Conservation (phyloP, 2,797 vertebrate species). For the Carcharodon carcharias region DNA sequence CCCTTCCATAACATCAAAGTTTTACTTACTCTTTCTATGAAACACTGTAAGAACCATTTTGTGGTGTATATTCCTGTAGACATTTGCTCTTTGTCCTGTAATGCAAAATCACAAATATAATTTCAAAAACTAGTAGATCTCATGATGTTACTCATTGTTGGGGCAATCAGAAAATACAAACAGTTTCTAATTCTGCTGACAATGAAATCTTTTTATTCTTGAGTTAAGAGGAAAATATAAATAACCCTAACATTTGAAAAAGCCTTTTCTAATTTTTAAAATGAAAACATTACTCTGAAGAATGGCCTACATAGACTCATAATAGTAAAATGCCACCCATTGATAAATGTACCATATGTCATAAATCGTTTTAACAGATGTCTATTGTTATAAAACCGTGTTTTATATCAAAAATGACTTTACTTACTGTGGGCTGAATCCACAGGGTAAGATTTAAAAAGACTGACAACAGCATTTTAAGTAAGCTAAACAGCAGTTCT, state of each 20-base stretch:
- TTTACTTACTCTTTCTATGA: constrained; percentile 78
- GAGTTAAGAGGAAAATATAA: background rate
- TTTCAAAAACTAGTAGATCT: background rate
- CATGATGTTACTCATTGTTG: background rate
- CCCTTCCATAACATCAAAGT: background rate
- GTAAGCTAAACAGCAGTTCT: too few species aligned
- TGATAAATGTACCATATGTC: background rate
- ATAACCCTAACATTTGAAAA: background rate
- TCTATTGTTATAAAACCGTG: background rate
- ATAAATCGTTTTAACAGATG: background rate
- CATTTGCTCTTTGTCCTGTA: constrained; percentile 85
- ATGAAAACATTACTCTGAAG: background rate
- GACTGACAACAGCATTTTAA: too few species aligned
- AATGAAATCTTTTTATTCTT: background rate
- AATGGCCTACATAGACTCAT: background rate
- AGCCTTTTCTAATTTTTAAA: background rate
- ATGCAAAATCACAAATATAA: constrained; percentile 37
- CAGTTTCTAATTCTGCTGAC: background rate
- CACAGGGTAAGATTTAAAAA: too few species aligned
- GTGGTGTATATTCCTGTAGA: constrained; percentile 80
- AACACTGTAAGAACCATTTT: constrained; percentile 91
- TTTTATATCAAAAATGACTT: too few species aligned
- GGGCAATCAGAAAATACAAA: background rate
- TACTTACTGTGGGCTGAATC: too few species aligned
- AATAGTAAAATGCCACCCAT: background rate